Evolutionary conservation across 2,113 vertebrate species (phyloP), one percentile per base, ranked within the genome.

Genomic region (Onychostoma macrolepis): DNA sequence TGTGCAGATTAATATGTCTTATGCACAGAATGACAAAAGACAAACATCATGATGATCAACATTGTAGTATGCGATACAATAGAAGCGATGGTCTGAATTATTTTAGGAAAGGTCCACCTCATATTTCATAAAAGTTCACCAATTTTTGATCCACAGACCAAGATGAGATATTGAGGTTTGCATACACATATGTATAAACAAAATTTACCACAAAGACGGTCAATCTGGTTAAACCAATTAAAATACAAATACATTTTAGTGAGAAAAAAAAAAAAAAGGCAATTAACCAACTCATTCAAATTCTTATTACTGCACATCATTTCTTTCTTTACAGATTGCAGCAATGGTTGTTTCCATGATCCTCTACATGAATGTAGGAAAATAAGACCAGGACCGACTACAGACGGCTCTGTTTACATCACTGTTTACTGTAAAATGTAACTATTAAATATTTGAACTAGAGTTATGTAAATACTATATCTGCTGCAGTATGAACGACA

Each of bases 321-420:
- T 61, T 63, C 2, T 78, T 61, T 11, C 41, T 41, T 58, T 21
- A 21, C 87, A 90, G 91, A 86, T 91, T 65, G 88, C 88, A 43
- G 89, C 88, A 0, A 90, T 90, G 89, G 65, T 85, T 0, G 88
- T 89, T 41, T 90, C 90, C 13, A 91, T 91, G 90, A 77, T 80
- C 81, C 69, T 90, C 48, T 91, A 90, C 85, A 83, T 43, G 3
- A 86, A 80, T 0, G 75, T 86, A 11, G 84, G 86, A 5, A 89
- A 89, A 67, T 89, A 71, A 83, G n/a, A 58, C 9, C 26, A 77
- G n/a, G 75, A 30, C 75, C 19, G 43, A n/a, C 71, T 43, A 24
- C 5, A 72, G 12, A 30, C 7, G 10, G 17, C 8, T 72, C 9
- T 12, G 36, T 74, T 72, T 74, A 38, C 71, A 74, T 74, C 8